Evolutionary conservation across 1,140 invertebrate species (phyloP), one percentile per base, ranked within the genome.

Genomic region (Ridgeia piscesae): DNA sequence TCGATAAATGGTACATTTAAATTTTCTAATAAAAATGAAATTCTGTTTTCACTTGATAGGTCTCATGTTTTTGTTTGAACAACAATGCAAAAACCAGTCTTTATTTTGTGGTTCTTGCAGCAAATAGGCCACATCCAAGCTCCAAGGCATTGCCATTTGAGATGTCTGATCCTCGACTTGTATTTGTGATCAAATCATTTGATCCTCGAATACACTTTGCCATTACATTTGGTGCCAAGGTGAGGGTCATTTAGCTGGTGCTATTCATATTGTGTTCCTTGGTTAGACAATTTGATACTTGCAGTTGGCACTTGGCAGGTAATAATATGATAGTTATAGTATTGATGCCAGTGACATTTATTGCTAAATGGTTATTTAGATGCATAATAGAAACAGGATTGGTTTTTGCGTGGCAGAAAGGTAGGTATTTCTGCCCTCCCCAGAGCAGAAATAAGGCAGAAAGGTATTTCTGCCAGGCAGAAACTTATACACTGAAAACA

Each of bases 121-220:
- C 94, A n/a, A 96, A 96, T 94, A 93, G 94, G 92, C 91, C 94
- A 31, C 96, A 96, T 93, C 96, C 96, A 21, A 94, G 95, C 21
- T 95, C 95, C 33, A 94, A 94, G 31, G 92, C 94, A n/a, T 94
- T 93, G 14, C 94, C 93, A 91, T 96, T 96, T 92, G 93, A 93
- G 35, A 35, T 93, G 34, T 93, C 94, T 77, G 96, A 96, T 93
- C 94, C 95, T 0, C 94, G 96, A 91, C 34, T 95, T 48, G 94
- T 94, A 92, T 96, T 94, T 93, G 92, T 94, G 9, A 91, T 95
- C 31, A 93, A 94, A 88, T 93, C 93, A 50, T 91, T 96, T 34
- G 96, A 96, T 93, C 96, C 96, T 4, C 93, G 96, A 89, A 95
- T 96, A 91, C 96, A 96, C 93, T 96, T 96, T 95, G 96, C 96